Percentiles rank a stretch among this genome's conserved stretches.
phyloP scores from a whole-genome alignment of 2,113 vertebrate species.

The Myodes glareolus region DNA sequence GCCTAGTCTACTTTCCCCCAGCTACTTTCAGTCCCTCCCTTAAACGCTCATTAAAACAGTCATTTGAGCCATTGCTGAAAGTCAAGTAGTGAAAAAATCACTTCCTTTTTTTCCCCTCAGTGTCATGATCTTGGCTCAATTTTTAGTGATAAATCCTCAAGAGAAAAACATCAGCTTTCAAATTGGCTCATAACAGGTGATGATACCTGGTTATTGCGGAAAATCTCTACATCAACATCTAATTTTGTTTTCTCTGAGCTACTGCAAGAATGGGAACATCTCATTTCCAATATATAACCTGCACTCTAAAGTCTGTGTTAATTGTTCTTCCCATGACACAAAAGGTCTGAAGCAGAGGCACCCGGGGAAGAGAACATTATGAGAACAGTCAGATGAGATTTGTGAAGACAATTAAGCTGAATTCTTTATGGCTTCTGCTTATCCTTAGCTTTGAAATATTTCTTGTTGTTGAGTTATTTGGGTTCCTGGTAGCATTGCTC shows the following conservation, averaged over 20 bases:
- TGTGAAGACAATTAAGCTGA: conserved; percentile 79
- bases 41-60: conserved; percentile 53
- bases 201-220: conserved; percentile 62
- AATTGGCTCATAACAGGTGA: conserved; percentile 33
- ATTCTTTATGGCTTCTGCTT: conserved; percentile 73
- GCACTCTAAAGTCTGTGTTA: conserved; percentile 46
- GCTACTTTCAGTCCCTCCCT: neutral
- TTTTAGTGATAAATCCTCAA: conserved; percentile 45
- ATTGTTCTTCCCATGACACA: conserved; percentile 69
- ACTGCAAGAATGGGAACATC: conserved; percentile 62
- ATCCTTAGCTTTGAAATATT: conserved; percentile 72
- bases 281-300: conserved; percentile 60
- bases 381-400: conserved; percentile 78
- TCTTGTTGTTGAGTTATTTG: conserved; percentile 69
- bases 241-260: conserved; percentile 46
- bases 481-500: conserved; percentile 25
- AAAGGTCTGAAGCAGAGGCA: conserved; percentile 73
- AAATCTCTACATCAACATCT: conserved; percentile 62
- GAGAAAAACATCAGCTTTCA: conserved; percentile 57
- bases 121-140: conserved; percentile 21
- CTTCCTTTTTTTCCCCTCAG: neutral
- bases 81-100: conserved; percentile 30
- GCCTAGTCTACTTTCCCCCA: neutral
- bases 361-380: conserved; percentile 74
- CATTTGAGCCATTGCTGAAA: conserved; percentile 40